These are phyloP conservation scores for Argyrosomus japonicus DNA, from an alignment of 2,113 vertebrate species.

Conservation along the genomic window DNA sequence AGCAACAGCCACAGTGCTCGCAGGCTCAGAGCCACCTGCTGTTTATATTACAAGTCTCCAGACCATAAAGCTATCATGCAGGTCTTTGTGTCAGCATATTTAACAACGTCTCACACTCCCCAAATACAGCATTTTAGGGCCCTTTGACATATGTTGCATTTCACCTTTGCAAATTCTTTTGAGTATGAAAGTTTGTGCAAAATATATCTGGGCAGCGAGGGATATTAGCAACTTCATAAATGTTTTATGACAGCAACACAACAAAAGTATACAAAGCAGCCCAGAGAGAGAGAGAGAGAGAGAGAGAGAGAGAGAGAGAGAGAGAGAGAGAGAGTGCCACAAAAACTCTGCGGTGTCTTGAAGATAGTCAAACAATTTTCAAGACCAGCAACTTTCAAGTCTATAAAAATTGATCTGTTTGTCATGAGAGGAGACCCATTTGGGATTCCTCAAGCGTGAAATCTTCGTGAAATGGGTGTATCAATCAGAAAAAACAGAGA, in stretches of 20 bases:
- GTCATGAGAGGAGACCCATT: slow-evolving; percentile 84
- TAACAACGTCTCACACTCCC: slow-evolving; percentile 25
- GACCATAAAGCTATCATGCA: slow-evolving; percentile 44
- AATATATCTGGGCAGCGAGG: neutral
- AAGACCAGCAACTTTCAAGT: slow-evolving; percentile 87
- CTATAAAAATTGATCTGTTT: slow-evolving; percentile 89
- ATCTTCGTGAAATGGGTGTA: slow-evolving; percentile 85
- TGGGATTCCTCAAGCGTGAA: slow-evolving; percentile 83
- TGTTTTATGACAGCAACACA: slow-evolving; percentile 47
- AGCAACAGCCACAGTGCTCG: slow-evolving; percentile 12
- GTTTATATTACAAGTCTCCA: slow-evolving; percentile 44
- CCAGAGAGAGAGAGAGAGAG: neutral
- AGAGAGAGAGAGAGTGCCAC: neutral
- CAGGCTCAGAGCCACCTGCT: slow-evolving; percentile 57
- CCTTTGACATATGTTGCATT: slow-evolving; percentile 17
- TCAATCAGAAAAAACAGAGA: slow-evolving; percentile 82
- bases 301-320: neutral
- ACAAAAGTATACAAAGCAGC: slow-evolving; percentile 15
- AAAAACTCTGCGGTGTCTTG: slow-evolving; percentile 65
- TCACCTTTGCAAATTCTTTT: slow-evolving; percentile 45
- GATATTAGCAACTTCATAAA: slow-evolving; percentile 54
- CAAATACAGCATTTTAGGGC: slow-evolving; percentile 3
- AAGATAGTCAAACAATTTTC: slow-evolving; percentile 86
- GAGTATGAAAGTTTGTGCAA: slow-evolving; percentile 24
- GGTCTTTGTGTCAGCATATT: slow-evolving; percentile 55